These are phyloP conservation scores for Paralichthys olivaceus DNA, from an alignment of 2,113 vertebrate species.

Conservation along the genomic window DNA sequence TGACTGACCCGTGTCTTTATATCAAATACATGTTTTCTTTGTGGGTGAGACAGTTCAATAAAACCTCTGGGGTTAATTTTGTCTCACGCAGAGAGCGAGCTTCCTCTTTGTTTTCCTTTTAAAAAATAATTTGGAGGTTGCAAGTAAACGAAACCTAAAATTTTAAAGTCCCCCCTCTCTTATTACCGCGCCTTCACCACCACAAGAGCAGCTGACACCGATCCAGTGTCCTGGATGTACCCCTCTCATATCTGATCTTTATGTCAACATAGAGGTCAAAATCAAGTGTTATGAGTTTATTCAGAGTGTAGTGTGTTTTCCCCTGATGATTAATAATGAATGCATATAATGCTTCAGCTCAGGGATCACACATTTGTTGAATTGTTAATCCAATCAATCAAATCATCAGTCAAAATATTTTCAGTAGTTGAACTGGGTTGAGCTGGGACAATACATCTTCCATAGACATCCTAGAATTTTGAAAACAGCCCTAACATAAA, in stretches of 20 bases:
- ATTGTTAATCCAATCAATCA: no score
- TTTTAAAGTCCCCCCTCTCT: conserved; percentile 45
- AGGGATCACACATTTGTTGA: no score
- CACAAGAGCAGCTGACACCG: conserved; percentile 56
- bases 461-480: no score
- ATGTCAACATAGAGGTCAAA: conserved; percentile 5
- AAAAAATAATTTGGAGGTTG: conserved; percentile 43
- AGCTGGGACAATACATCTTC: no score
- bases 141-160: conserved; percentile 40
- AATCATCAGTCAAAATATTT: no score
- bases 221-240: conserved; percentile 24
- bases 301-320: background rate
- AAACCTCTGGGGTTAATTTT: conserved; percentile 21
- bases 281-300: background rate
- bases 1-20: conserved; percentile 16
- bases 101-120: conserved; percentile 37
- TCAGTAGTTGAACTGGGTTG: no score
- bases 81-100: conserved; percentile 2
- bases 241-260: conserved; percentile 1
- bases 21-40: conserved; percentile 21
- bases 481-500: no score
- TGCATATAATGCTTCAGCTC: no score
- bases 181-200: conserved; percentile 49
- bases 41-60: conserved; percentile 38
- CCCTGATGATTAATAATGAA: no score